A percentile compares a stretch with the other conserved stretches of the same genome.
These are phyloP conservation scores for Gymnobelideus leadbeateri DNA, from an alignment of 2,113 vertebrate species.

Conservation along the genomic window DNA sequence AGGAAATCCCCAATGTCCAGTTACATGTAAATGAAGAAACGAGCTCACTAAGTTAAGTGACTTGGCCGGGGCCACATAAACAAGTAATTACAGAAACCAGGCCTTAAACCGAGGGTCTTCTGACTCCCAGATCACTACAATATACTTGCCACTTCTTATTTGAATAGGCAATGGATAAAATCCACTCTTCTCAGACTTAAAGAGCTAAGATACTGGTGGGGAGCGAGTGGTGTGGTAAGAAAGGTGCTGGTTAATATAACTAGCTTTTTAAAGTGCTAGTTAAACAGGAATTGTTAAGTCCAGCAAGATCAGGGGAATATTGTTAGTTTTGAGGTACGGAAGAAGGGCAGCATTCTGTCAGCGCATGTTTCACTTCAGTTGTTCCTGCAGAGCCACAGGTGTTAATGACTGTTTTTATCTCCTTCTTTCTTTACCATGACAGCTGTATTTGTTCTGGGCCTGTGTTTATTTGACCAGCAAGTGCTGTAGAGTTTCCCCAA, in stretches of 20 bases:
- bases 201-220: neutral
- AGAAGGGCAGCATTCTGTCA: constrained; percentile 18
- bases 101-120: neutral
- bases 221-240: neutral
- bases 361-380: neutral
- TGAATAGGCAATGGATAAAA: neutral
- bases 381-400: neutral
- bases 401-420: constrained; percentile 35
- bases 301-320: neutral
- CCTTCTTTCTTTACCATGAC: neutral
- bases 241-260: neutral
- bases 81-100: neutral
- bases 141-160: neutral
- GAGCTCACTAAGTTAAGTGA: neutral
- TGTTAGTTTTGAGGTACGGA: constrained; percentile 25
- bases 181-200: neutral
- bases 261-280: neutral
- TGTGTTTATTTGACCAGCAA: constrained; percentile 26
- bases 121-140: neutral
- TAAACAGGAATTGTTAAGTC: neutral
- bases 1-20: neutral
- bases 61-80: neutral
- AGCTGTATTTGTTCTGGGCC: constrained; percentile 47
- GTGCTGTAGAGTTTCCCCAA: neutral
- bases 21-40: neutral